Evolutionary conservation across 1,140 invertebrate genomes (phyloP), one percentile per base, ranked within the genome.

Genomic region (Leptinotarsa defecta): DNA sequence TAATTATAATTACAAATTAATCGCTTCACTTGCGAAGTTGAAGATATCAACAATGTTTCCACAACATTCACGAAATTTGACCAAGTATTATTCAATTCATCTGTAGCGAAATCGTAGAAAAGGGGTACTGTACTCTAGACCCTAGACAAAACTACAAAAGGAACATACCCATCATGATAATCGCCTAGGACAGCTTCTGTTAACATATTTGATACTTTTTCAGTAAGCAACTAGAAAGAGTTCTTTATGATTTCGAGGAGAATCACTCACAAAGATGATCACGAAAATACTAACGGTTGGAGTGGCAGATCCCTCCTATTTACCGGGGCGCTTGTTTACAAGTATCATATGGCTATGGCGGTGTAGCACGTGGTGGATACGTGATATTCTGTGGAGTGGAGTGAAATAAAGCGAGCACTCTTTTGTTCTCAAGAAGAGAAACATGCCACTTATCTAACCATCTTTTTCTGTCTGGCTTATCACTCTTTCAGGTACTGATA

Each of bases 321-420:
- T 68, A 68, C 65, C 27, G 11, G 65, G 27, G 34, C 19, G 65
- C 65, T 68, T 68, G 65, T 68, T 68, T 68, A 68, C 65, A 68
- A n/a, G 27, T 43, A 57, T 57, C 52, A 43, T 24, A 68, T 68
- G 65, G 19, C 22, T 24, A 68, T 68, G 65, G 19, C 22, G 24
- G 65, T 68, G 65, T 24, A 68, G 13, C 65, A 68, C 65, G 65
- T 68, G 65, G 65, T 6, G 24, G 65, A 22, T 68, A n/a, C 65
- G 65, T 68, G 65, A 68, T 68, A 57, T 57, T 57, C 1, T 19
- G 15, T 57, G 11, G 52, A 57, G 52, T 57, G n/a, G 15, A 4
- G 52, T 19, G n/a, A 57, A 57, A 57, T 57, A 57, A 19, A 15
- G 15, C 52, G 52, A 6, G 6, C 15, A 15, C n/a, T 57, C 52